phyloP scores from a whole-genome alignment of 1,140 invertebrate species.

The Diorhabda elongata region DNA sequence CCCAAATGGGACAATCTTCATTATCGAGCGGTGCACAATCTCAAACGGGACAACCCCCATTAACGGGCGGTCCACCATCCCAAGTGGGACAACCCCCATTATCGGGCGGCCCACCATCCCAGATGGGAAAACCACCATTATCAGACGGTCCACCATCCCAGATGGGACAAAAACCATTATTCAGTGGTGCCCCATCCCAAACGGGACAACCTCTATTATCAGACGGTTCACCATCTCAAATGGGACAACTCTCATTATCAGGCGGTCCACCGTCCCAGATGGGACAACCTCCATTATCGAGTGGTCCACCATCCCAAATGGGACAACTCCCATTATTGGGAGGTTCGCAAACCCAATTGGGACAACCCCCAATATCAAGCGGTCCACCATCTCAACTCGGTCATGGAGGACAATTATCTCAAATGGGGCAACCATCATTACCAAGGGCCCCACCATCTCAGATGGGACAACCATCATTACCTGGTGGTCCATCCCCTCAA shows the following conservation, averaged over 20 bases:
- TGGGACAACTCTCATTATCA: neutral
- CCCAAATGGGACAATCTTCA: neutral
- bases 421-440: constrained; percentile 17
- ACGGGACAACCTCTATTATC: neutral
- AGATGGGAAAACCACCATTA: constrained; percentile 15
- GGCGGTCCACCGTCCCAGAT: constrained; percentile 20
- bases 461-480: constrained; percentile 32
- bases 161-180: constrained; percentile 15
- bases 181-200: neutral
- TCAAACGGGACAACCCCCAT: neutral
- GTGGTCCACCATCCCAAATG: constrained; percentile 32
- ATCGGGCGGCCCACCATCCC: constrained; percentile 28
- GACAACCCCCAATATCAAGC: neutral
- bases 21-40: neutral
- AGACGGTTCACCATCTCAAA: neutral
- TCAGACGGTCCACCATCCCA: neutral
- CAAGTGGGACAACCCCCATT: constrained; percentile 28
- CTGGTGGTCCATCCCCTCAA: constrained; percentile 34
- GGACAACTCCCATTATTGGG: constrained; percentile 5
- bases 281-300: constrained; percentile 20
- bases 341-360: constrained; percentile 18
- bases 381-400: neutral
- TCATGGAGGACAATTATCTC: neutral
- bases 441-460: constrained; percentile 23
- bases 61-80: constrained; percentile 40